Evolutionary conservation across 2,797 vertebrate species (phyloP), one percentile per base, ranked within the genome.

Genomic region (Acrossocheilus fasciatus): DNA sequence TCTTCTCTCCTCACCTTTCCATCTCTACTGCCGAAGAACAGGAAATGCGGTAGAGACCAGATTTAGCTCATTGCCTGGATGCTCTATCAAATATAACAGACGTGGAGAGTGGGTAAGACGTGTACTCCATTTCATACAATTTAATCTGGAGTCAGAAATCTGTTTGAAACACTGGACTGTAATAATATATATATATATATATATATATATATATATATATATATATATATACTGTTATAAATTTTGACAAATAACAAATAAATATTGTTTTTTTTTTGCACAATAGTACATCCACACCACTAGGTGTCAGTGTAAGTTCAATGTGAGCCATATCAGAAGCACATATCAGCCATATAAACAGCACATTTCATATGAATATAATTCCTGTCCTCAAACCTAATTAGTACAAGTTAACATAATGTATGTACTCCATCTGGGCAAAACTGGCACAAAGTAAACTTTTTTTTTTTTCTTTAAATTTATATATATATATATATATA

Each of bases 1-100:
- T 88, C 80, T 83, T 66, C 52, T 78, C 68, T 72, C 47, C 64
- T 69, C 74, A 76, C 79, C 85, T 82, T 83, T 69, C 59, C 66
- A 73, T 87, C 76, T 83, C 59, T 64, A 43, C 83, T 62, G 74
- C 64, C 30, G 5, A 41, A 76, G 30, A 83, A 82, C 81, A 88
- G 81, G 87, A 88, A 88, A 84, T 73, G 54, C 39, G 17, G 75
- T 54, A 84, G 30, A 87, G 70, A 77, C 30, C 18, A 30, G 68
- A 86, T 83, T 78, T 73, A 76, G 34, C 64, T 81, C 36, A 64
- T 30, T 81, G 62, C 64, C 54, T 62, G 36, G 68, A 39, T 74
- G 68, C 74, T 76, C 72, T 78, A 17, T 81, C 84, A 84, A 72
- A 87, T 62, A 68, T 17, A 45, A 69, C 69, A 74, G 34, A 66